These are phyloP conservation scores for Labeo catla DNA, from an alignment of 2,113 vertebrate genomes.

Conservation along the genomic window DNA sequence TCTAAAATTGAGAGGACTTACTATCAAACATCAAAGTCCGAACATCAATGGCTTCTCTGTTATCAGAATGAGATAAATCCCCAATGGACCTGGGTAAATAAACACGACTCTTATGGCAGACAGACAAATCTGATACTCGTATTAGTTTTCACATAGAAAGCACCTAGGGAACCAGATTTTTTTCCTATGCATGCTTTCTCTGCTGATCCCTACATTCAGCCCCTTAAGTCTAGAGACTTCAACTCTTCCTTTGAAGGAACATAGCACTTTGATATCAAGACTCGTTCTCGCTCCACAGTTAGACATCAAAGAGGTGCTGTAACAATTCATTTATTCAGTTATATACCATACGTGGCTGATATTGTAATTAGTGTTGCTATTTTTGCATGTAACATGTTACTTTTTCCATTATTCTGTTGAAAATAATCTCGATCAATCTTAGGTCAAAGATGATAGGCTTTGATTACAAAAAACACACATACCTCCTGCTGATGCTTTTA, in stretches of 20 bases:
- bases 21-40: conserved; percentile 43
- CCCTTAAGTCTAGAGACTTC: conserved; percentile 44
- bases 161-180: conserved; percentile 41
- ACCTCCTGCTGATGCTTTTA: not conserved
- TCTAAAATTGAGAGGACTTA: conserved; percentile 24
- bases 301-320: conserved; percentile 66
- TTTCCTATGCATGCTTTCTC: conserved; percentile 48
- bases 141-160: conserved; percentile 36
- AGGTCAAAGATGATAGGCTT: not conserved
- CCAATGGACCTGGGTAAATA: conserved; percentile 32
- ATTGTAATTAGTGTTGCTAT: conserved; percentile 63
- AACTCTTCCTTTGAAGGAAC: conserved; percentile 66
- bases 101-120: conserved; percentile 8
- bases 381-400: not conserved
- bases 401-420: not conserved
- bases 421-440: not conserved
- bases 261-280: conserved; percentile 60
- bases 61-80: conserved; percentile 46
- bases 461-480: not conserved
- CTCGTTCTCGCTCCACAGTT: conserved; percentile 54
- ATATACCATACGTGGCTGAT: conserved; percentile 57
- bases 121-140: conserved; percentile 3
- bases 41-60: conserved; percentile 36
- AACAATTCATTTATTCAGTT: conserved; percentile 29
- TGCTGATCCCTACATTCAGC: conserved; percentile 46